Conservation (phyloP, 92 coral and sea anemone genomes). For the Phenganax marumi region DNA sequence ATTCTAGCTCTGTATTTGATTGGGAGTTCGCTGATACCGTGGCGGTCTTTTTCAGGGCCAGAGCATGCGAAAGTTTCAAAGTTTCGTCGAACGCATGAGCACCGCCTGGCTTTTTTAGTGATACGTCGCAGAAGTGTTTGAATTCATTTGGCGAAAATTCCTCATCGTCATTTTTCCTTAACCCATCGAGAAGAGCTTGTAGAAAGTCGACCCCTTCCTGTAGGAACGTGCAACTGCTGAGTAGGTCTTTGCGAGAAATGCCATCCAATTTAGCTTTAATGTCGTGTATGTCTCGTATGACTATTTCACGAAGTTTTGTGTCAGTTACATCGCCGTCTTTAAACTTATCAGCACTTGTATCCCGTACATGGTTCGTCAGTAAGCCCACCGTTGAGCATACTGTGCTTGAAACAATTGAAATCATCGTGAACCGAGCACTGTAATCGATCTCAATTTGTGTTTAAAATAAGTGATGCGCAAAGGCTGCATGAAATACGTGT, state of each 20-base stretch:
- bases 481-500: no score
- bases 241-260: not conserved
- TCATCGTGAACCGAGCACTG: not conserved
- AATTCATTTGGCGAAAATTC: not conserved
- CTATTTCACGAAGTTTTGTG: not conserved
- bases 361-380: not conserved
- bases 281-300: not conserved
- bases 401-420: not conserved
- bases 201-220: not conserved
- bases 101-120: not conserved
- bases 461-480: no score
- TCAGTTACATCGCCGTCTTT: conserved; percentile 16
- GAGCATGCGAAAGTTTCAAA: not conserved
- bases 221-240: not conserved
- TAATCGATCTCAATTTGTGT: no score
- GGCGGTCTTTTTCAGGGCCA: not conserved
- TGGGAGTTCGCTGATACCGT: no score
- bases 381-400: not conserved
- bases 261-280: not conserved
- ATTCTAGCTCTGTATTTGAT: not conserved
- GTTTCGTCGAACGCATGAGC: not conserved
- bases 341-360: not conserved
- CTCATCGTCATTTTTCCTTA: not conserved
- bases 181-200: not conserved
- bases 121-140: not conserved